phyloP scores from a whole-genome alignment of 2,888 invertebrate species.

The Sipunculus nudus region DNA sequence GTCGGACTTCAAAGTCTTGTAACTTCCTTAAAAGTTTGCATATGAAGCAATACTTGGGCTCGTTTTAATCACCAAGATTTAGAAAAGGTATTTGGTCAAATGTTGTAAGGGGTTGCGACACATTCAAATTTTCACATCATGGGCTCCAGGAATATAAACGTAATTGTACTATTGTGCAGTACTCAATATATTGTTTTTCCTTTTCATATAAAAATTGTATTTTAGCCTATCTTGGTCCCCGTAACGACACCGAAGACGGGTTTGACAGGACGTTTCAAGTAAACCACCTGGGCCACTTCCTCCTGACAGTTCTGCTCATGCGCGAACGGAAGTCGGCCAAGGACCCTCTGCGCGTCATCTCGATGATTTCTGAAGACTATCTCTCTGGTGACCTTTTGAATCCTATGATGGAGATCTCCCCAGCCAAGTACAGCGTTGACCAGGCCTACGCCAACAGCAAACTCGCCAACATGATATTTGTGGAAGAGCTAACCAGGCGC shows the following conservation, averaged over 20 bases:
- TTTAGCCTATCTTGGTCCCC: conserved; percentile 58
- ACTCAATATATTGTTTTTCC: too few relatives aligned
- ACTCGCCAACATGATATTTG: conserved; percentile 50
- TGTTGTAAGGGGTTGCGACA: too few relatives aligned
- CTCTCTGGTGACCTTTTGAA: conserved; percentile 23
- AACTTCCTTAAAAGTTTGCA: too few relatives aligned
- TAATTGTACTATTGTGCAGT: too few relatives aligned
- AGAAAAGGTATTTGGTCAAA: too few relatives aligned
- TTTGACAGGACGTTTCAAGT: conserved; percentile 53
- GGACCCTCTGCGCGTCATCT: conserved; percentile 56
- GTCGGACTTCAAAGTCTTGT: too few relatives aligned
- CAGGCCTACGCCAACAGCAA: conserved; percentile 55
- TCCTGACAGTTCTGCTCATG: conserved; percentile 51
- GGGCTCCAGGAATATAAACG: too few relatives aligned
- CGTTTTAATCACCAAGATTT: too few relatives aligned
- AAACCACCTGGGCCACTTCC: conserved; percentile 59
- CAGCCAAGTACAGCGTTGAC: conserved; percentile 43
- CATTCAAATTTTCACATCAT: too few relatives aligned
- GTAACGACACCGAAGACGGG: conserved; percentile 50
- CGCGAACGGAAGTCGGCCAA: conserved; percentile 43
- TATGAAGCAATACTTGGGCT: too few relatives aligned
- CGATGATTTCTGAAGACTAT: conserved; percentile 55
- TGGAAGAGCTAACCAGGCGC: conserved; percentile 47
- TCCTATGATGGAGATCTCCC: background rate
- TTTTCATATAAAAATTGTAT: too few relatives aligned